Evolutionary conservation across 2,888 invertebrate genomes (phyloP).

Genomic region (Anthoptus insignis): DNA sequence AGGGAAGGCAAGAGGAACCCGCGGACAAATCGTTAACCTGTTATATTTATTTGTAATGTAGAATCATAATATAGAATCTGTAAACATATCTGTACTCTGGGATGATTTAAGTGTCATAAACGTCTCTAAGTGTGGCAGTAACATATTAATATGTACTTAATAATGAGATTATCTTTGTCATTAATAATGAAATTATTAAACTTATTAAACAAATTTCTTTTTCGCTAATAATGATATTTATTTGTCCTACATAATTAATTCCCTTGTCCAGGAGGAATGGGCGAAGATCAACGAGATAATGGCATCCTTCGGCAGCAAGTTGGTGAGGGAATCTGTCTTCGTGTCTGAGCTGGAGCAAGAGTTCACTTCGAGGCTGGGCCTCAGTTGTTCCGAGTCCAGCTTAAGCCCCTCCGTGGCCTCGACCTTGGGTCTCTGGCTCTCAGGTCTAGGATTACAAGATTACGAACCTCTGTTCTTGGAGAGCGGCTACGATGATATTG

Average conservation of each 20-base stretch:
- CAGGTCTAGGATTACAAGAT: constrained; percentile 92
- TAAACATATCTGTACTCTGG: too few species aligned
- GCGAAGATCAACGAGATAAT: constrained; percentile 98
- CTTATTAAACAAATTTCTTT: too few species aligned
- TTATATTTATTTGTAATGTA: too few species aligned
- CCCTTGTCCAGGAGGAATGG: constrained; percentile 93
- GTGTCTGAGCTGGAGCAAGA: constrained; percentile 93
- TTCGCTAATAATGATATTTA: too few species aligned
- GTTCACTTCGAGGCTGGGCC: constrained; percentile 91
- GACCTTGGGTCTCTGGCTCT: constrained; percentile 93
- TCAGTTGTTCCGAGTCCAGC: constrained; percentile 85
- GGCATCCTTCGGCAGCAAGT: constrained; percentile 96
- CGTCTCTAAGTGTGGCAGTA: too few species aligned
- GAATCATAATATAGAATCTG: too few species aligned
- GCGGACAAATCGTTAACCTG: too few species aligned
- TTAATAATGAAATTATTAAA: too few species aligned
- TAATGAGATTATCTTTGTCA: too few species aligned
- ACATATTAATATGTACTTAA: too few species aligned
- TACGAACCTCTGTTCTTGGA: constrained; percentile 94
- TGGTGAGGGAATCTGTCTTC: constrained; percentile 92
- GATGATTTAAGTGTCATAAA: too few species aligned
- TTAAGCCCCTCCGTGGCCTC: constrained; percentile 88
- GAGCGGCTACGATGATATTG: constrained; percentile 97
- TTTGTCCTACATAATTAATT: neutral
- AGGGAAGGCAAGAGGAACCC: too few species aligned